phyloP scores from a whole-genome alignment of 2,888 invertebrate species.

The Pandemis heparana region DNA sequence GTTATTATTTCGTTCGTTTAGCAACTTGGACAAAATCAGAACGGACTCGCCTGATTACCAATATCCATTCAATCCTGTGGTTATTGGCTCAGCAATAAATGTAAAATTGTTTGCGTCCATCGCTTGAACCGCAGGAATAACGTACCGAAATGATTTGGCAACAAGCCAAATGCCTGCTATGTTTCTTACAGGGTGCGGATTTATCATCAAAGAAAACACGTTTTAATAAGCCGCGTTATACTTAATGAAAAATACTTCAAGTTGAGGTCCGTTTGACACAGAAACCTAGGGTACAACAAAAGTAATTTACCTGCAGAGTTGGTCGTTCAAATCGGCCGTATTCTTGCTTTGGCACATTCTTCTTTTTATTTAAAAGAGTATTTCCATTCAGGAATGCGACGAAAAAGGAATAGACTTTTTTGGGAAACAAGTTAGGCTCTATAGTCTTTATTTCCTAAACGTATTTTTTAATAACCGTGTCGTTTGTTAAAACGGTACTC shows the following conservation, averaged over 20 bases:
- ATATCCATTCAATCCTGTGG: background rate
- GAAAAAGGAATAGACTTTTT: too few species aligned
- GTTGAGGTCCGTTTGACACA: background rate
- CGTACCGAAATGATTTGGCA: slow-evolving; percentile 55
- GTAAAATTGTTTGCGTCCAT: slow-evolving; percentile 20
- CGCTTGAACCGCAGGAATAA: slow-evolving; percentile 33
- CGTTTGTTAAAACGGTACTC: too few species aligned
- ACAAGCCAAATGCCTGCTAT: slow-evolving; percentile 57
- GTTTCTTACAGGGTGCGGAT: slow-evolving; percentile 53
- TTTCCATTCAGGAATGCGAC: too few species aligned
- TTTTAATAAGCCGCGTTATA: slow-evolving; percentile 54
- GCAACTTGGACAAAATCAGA: background rate
- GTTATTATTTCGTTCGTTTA: background rate
- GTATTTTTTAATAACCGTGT: too few species aligned
- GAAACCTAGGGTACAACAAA: background rate
- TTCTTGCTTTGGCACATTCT: too few species aligned
- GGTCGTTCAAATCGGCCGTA: too few species aligned
- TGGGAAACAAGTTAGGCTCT: too few species aligned
- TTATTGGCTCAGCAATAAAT: slow-evolving; percentile 15
- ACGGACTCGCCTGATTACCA: background rate
- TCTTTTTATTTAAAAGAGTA: too few species aligned
- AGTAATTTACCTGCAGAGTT: background rate
- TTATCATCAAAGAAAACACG: slow-evolving; percentile 56
- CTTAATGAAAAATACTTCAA: background rate
- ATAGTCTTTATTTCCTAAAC: too few species aligned